phyloP scores from a whole-genome alignment of 2,888 invertebrate genomes.

The Neoaliturus tenellus region DNA sequence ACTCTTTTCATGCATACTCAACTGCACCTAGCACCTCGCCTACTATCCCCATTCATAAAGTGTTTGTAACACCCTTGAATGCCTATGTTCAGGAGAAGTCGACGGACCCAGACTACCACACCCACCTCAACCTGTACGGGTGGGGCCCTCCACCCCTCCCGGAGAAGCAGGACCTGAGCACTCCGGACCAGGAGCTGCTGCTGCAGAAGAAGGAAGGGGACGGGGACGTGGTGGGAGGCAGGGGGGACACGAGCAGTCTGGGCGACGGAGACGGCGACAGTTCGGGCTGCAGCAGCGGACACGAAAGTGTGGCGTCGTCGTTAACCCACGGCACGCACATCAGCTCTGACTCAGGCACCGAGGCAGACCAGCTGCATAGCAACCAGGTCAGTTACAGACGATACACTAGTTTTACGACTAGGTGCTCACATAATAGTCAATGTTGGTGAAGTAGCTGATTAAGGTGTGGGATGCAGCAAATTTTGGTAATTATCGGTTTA shows the following conservation, averaged over 20 bases:
- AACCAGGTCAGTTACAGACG: no score
- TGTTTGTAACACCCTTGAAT: no score
- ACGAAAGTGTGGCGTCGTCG: conserved; percentile 76
- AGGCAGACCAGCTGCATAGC: conserved; percentile 70
- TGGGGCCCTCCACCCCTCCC: background rate
- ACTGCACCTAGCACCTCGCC: no score
- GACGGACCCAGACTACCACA: conserved; percentile 44
- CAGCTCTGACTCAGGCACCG: conserved; percentile 73
- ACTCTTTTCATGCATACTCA: no score
- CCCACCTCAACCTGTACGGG: conserved; percentile 20
- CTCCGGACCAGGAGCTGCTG: conserved; percentile 66
- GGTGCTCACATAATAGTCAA: no score
- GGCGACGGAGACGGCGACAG: conserved; percentile 73
- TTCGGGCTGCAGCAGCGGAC: conserved; percentile 77
- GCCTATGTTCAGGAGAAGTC: conserved; percentile 29
- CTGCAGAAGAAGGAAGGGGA: conserved; percentile 71
- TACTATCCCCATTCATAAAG: no score
- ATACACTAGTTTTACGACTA: no score
- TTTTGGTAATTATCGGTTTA: no score
- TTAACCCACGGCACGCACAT: conserved; percentile 75
- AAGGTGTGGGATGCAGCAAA: no score
- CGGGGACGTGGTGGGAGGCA: conserved; percentile 53
- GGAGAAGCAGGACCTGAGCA: background rate
- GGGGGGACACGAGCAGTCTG: conserved; percentile 5
- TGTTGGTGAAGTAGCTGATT: no score